Base-by-base conservation (phyloP, 2,113 vertebrate genomes). In the Carassius auratus region DNA sequence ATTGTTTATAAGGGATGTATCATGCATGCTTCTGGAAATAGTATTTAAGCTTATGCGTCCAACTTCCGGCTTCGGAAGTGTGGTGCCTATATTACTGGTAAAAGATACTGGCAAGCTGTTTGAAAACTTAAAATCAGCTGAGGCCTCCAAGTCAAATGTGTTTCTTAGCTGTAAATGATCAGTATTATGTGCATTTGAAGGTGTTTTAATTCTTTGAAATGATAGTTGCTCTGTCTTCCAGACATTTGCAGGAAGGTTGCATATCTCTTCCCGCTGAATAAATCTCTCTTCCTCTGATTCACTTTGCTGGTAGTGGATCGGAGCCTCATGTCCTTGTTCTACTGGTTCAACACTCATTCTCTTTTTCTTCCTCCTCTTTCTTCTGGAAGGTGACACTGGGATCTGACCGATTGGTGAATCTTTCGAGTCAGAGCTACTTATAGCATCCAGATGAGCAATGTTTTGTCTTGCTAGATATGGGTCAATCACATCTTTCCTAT, bases 351-450 rank as follows among this genome's bases (percentile, higher is more conserved):
- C 33, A 73, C 90, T 88, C 8, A 88, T 83, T 68, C 90, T 90
- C 69, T 92, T 93, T 84, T 93, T 95, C 87, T 90, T 94, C 81
- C 86, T 93, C 81, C 91, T 90, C 89, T 90, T 95, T 87, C 91
- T 92, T 86, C 87, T 94, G 30, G 90, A 26, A 2, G 88, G 84
- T 0, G 89, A 90, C 30, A 92, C 89, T 1, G 17, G 87, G 8
- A 89, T 71, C 50, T 87, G 91, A 74, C 61, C 78, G 0, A n/a
- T 10, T 6, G 6, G 17, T 17, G 38, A 78, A 78, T 87, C 84
- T 36, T 14, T 85, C 2, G 48, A 38, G 36, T 79, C 84, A 62
- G 79, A 62, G 33, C n/a, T 86, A 81, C 81, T 89, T 8, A 14
- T 9, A 19, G 75, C 3, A 50, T 14, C 17, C 30, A 84, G 62